These are phyloP conservation scores for Alectura lathami DNA, from an alignment of 2,113 vertebrate genomes.

Conservation along the genomic window DNA sequence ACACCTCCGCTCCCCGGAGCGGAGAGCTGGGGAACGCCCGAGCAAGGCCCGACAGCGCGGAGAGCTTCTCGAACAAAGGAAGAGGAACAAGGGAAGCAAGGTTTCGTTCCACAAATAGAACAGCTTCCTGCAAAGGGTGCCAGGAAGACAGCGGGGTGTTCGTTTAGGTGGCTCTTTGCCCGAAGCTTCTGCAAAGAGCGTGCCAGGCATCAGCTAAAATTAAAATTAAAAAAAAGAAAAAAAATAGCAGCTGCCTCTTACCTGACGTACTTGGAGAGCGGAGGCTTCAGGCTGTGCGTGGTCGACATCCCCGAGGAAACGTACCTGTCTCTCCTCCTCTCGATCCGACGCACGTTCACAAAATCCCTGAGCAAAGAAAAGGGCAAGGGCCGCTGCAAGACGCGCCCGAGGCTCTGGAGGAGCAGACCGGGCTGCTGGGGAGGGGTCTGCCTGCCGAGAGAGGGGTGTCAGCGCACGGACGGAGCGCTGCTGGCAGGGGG, in stretches of 20 bases:
- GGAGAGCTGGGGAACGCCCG: constrained; percentile 20
- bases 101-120: constrained; percentile 35
- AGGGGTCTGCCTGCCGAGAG: not conserved
- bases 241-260: constrained; percentile 54
- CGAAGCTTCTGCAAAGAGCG: not conserved
- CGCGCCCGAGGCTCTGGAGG: rapidly evolving
- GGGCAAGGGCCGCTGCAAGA: rapidly evolving
- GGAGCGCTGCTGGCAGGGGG: not conserved
- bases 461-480: not conserved
- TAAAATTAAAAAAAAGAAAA: too few species aligned
- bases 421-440: not conserved
- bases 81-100: constrained; percentile 50
- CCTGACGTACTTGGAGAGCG: constrained; percentile 88
- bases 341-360: constrained; percentile 92
- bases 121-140: constrained; percentile 39
- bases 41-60: not conserved
- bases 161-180: constrained; percentile 5
- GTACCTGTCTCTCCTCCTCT: constrained; percentile 89
- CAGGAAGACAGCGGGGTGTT: constrained; percentile 37
- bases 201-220: not conserved
- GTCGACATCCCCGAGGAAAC: constrained; percentile 92
- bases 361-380: constrained; percentile 84
- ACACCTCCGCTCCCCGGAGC: constrained; percentile 23
- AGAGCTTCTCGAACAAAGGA: constrained; percentile 56
- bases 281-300: constrained; percentile 84